Base-by-base conservation (phyloP, 2,797 vertebrate species). In the Leptatherina wallacei region DNA sequence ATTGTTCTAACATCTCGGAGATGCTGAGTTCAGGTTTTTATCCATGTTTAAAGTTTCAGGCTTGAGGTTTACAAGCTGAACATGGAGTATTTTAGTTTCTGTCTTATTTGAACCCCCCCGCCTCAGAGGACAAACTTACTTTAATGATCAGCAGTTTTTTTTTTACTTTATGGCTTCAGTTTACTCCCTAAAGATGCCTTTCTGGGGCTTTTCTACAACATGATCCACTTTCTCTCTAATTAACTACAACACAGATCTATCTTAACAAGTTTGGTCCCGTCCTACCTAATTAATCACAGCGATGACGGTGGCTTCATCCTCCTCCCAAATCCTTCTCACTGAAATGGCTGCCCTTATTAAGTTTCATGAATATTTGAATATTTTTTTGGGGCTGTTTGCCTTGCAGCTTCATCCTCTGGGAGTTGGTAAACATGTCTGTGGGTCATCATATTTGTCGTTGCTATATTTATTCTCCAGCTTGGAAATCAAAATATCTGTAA, bases 201-300 rank as follows among this genome's bases (percentile, higher is more conserved):
- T 79, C 57, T 59, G 30, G 56, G 61, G 2, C 40, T 55, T 64
- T 83, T 74, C 75, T 77, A 60, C 0, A 68, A 80, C 81, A 83
- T 38, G 35, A 66, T 61, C 54, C 55, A 76, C 64, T 71, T 69
- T 63, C 61, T 70, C 56, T 78, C 83, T 90, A 90, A 89, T 93
- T 90, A 91, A 88, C 73, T 71, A 24, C 62, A 84, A 73, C 86
- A 74, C 80, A 77, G 65, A 89, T 91, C 82, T 74, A 32, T 88
- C 80, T 82, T 73, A 69, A 84, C 44, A 42, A 75, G 64, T 55
- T 62, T 29, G 55, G n/a, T 80, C 73, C 47, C 57, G 35, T 71
- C 32, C 60, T 47, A 18, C 83, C 71, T 81, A 82, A 87, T 92
- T 86, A 90, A 89, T 93, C 87, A 85, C 73, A 2, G 38, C 60